Base-by-base conservation (phyloP, 1,140 invertebrate species). In the Dolichoris vasculosae region DNA sequence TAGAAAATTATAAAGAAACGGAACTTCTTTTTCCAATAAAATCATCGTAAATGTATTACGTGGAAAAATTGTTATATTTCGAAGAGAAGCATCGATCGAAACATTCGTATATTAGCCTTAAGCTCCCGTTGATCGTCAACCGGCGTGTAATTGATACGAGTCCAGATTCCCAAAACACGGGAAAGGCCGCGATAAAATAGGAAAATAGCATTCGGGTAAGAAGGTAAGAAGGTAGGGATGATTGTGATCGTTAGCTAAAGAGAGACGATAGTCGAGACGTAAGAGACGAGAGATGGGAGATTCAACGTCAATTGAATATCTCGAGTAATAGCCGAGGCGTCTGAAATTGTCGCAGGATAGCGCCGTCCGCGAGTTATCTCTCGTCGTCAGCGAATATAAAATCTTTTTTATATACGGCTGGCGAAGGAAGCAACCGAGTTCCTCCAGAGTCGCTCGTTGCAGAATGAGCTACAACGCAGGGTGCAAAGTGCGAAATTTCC, bases 401-500 rank as follows among this genome's bases (percentile, higher is more conserved):
- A 81, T 69, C 64, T 48, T 69, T 81, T 69, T 81, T 80, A 82
- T 82, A 69, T 46, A 82, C 38, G 7, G 7, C 35, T 0, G 20
- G 4, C 63, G 32, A 71, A 46, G n/a, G 55, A 43, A 43, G 35
- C 13, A 73, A n/a, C 6, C 69, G 38, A 73, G 69, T 43, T 43
- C 35, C 38, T 43, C 17, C 23, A 26, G 6, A 73, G 38, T 32
- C 43, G 26, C 43, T 46, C 73, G n/a, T 35, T 73, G 69, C n/a
- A 20, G 46, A 71, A 63, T 71, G 46, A 51, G 64, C 30, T 26
- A 32, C 13, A 51, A 35, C 11, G 17, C 30, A 35, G 43, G 48
- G 51, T 30, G 77, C 79, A 87, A 87, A 88, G 86, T 88, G 87
- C 87, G 87, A 89, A 89, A 89, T 89, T 89, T 88, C 87, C 87